phyloP scores from a whole-genome alignment of 2,888 invertebrate species.

The Amitus sp. region DNA sequence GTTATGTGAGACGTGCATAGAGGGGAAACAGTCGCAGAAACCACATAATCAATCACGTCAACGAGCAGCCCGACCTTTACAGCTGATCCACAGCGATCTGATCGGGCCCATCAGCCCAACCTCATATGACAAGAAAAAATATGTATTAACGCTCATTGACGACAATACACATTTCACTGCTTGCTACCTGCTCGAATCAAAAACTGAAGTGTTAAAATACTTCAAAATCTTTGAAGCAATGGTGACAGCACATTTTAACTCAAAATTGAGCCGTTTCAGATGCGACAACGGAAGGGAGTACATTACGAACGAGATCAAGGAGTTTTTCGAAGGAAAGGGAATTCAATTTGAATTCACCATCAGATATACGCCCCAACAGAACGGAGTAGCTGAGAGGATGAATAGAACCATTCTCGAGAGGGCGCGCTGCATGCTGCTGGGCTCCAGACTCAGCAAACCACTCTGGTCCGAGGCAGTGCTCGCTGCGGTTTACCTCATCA shows the following conservation, averaged over 20 bases:
- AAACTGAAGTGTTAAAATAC: conserved; percentile 45
- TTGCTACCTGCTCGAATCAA: conserved; percentile 20
- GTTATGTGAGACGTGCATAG: conserved; percentile 27
- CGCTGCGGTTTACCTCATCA: conserved; percentile 42
- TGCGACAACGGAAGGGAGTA: conserved; percentile 47
- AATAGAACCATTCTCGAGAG: conserved; percentile 54
- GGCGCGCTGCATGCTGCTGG: conserved; percentile 53
- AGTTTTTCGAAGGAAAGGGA: conserved; percentile 40
- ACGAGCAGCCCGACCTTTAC: conserved; percentile 35
- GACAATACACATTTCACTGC: conserved; percentile 46
- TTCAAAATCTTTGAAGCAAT: conserved; percentile 44
- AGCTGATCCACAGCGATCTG: conserved; percentile 47
- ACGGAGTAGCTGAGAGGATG: conserved; percentile 47
- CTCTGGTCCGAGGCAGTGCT: conserved; percentile 53
- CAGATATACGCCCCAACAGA: conserved; percentile 48
- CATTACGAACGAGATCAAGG: conserved; percentile 38
- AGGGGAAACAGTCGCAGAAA: conserved; percentile 38
- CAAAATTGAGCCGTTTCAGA: conserved; percentile 41
- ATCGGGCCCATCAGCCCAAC: conserved; percentile 43
- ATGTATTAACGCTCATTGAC: conserved; percentile 42
- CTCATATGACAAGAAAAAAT: conserved; percentile 39
- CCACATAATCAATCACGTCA: conserved; percentile 26
- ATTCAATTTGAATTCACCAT: conserved; percentile 45
- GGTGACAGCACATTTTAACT: conserved; percentile 44
- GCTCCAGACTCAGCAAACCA: conserved; percentile 49